A percentile compares a stretch with the other conserved stretches of the same genome.
Conservation (phyloP, 2,888 invertebrate species). For the Pegoplata infirma region DNA sequence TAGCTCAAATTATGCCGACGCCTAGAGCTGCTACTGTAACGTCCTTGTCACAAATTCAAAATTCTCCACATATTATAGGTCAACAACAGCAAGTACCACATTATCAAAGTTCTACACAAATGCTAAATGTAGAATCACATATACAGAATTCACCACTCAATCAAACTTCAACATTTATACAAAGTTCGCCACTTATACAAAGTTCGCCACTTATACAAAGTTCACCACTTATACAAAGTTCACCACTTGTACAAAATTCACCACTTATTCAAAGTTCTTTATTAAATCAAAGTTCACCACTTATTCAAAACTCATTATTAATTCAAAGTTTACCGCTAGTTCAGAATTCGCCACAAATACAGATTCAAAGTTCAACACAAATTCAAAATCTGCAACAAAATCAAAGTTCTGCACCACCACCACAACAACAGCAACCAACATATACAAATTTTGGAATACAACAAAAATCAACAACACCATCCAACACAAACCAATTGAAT, state of each 20-base stretch:
- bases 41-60: constrained; percentile 1
- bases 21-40: constrained; percentile 33
- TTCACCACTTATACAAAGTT: not conserved
- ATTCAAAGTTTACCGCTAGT: not conserved
- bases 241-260: not conserved
- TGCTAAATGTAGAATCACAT: not conserved
- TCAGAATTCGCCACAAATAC: not conserved
- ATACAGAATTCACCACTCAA: not conserved
- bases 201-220: not conserved
- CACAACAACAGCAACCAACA: constrained; percentile 2
- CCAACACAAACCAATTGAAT: no score
- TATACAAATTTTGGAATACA: not conserved
- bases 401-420: not conserved
- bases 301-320: not conserved
- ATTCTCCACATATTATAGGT: not conserved
- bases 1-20: constrained; percentile 45
- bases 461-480: not conserved
- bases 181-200: not conserved
- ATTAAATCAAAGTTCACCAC: not conserved
- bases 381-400: not conserved
- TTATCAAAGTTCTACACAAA: not conserved
- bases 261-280: not conserved
- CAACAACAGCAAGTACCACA: not conserved
- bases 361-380: not conserved
- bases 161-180: not conserved